phyloP scores from a whole-genome alignment of 2,888 invertebrate species.

The Drosophila dives region DNA sequence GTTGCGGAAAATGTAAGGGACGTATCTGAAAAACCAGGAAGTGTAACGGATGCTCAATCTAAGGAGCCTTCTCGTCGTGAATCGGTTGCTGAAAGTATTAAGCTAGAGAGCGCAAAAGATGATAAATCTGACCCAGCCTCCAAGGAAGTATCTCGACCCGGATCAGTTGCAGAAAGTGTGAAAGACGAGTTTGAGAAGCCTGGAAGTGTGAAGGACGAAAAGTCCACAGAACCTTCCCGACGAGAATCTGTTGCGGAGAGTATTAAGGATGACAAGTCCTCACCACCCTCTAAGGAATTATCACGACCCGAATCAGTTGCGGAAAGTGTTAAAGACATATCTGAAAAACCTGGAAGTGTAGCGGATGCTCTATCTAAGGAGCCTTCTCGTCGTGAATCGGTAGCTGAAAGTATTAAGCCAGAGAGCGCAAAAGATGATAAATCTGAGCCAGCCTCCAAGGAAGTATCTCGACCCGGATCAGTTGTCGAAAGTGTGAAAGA shows the following conservation, averaged over 20 bases:
- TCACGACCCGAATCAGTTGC: slow-evolving; percentile 50
- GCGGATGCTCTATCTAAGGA: slow-evolving; percentile 33
- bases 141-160: slow-evolving; percentile 26
- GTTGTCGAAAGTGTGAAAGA: slow-evolving; percentile 19
- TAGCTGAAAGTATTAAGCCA: slow-evolving; percentile 22
- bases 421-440: slow-evolving; percentile 18
- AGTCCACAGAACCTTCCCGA: slow-evolving; percentile 62
- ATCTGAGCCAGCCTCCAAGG: slow-evolving; percentile 9
- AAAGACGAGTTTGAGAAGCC: slow-evolving; percentile 4
- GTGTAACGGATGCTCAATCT: slow-evolving; percentile 21
- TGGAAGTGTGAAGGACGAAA: not conserved
- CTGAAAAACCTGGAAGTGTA: slow-evolving; percentile 22
- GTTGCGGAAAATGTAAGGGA: not conserved
- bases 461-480: slow-evolving; percentile 69
- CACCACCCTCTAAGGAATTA: slow-evolving; percentile 29
- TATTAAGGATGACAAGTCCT: slow-evolving; percentile 37
- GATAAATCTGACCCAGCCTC: slow-evolving; percentile 1
- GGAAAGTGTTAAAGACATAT: slow-evolving; percentile 29
- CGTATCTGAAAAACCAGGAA: not conserved
- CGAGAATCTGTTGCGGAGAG: slow-evolving; percentile 56
- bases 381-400: slow-evolving; percentile 45
- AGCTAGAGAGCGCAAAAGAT: slow-evolving; percentile 15
- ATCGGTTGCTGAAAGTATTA: slow-evolving; percentile 18
- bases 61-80: not conserved
- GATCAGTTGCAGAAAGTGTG: slow-evolving; percentile 11